Evolutionary conservation across 1,140 invertebrate genomes (phyloP).

Genomic region (Aphelinus certus): DNA sequence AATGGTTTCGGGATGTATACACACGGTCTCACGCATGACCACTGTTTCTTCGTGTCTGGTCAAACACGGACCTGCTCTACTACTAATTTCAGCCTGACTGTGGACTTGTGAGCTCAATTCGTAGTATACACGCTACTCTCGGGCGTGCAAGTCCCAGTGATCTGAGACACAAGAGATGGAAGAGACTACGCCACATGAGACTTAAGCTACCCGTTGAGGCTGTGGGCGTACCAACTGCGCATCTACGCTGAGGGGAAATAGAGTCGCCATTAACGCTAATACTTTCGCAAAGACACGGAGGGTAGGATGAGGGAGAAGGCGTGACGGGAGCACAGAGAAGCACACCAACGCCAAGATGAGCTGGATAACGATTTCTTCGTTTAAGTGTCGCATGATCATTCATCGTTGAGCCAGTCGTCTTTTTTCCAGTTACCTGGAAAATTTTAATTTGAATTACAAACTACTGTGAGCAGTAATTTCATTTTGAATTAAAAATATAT

Average conservation of each 20-base stretch:
- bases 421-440: background rate
- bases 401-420: conserved; percentile 4
- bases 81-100: too few relatives aligned
- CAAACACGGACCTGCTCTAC: too few relatives aligned
- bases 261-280: conserved; percentile 36
- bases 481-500: background rate
- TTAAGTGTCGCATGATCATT: conserved; percentile 19
- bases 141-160: background rate
- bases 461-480: conserved; percentile 13
- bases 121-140: too few relatives aligned
- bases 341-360: background rate
- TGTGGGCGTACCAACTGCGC: conserved; percentile 22
- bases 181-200: conserved; percentile 19
- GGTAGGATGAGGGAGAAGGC: conserved; percentile 36
- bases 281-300: conserved; percentile 36
- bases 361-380: conserved; percentile 9
- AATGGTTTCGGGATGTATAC: too few relatives aligned
- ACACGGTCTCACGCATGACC: too few relatives aligned
- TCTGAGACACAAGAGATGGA: conserved; percentile 2
- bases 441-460: conserved; percentile 34
- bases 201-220: conserved; percentile 23
- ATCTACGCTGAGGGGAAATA: conserved; percentile 13
- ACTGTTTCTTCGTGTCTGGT: too few relatives aligned
- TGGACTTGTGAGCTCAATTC: too few relatives aligned
- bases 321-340: conserved; percentile 40